Evolutionary conservation across 2,888 invertebrate species (phyloP).

Genomic region (Drosophila mercatorum): DNA sequence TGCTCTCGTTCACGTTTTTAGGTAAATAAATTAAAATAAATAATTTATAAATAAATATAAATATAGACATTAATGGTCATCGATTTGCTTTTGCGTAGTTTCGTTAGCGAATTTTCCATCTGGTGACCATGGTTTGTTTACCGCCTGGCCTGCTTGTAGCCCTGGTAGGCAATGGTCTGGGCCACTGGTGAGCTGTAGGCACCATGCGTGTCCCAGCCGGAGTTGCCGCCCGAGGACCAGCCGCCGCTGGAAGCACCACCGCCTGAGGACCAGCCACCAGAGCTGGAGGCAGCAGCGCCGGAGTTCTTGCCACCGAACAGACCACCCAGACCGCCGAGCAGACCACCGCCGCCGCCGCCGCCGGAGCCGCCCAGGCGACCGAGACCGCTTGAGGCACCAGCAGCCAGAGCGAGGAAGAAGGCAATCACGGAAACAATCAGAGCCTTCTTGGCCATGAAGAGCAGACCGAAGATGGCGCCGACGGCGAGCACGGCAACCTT

Average conservation of each 20-base stretch:
- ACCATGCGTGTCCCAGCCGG: constrained; percentile 85
- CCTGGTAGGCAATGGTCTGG: constrained; percentile 86
- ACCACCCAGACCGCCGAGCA: constrained; percentile 80
- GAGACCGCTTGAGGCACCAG: constrained; percentile 82
- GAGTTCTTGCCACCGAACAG: constrained; percentile 82
- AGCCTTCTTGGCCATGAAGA: constrained; percentile 88
- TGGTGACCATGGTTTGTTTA: constrained; percentile 59
- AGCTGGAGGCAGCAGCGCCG: constrained; percentile 63
- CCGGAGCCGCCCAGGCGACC: constrained; percentile 78
- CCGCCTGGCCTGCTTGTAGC: constrained; percentile 85
- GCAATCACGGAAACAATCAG: constrained; percentile 87
- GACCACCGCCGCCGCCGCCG: constrained; percentile 71
- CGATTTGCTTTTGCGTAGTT: constrained; percentile 38
- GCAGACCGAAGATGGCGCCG: constrained; percentile 86
- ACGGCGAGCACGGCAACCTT: constrained; percentile 86
- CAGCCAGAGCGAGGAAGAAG: constrained; percentile 87
- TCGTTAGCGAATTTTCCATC: constrained; percentile 64
- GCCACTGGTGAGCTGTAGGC: constrained; percentile 86
- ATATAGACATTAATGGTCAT: constrained; percentile 74
- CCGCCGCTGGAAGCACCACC: constrained; percentile 75
- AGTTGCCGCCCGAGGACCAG: constrained; percentile 79
- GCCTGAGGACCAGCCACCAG: constrained; percentile 80
- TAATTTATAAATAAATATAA: constrained; percentile 82
- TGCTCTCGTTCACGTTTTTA: constrained; percentile 72
- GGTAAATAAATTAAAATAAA: constrained; percentile 84